Conservation (phyloP, 1,140 invertebrate genomes). For the Drosophila sulfurigaster region DNA sequence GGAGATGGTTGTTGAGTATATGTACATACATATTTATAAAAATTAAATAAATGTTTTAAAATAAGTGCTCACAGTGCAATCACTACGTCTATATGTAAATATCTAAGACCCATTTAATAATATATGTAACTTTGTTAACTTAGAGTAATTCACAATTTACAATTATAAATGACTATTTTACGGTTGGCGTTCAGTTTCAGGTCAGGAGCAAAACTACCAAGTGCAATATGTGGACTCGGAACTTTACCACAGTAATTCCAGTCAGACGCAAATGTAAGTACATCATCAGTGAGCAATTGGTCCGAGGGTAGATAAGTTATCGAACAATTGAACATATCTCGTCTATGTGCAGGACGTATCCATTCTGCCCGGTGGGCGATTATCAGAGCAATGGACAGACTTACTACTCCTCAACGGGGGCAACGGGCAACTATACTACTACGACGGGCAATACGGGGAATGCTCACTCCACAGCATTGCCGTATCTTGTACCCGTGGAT, state of each 20-base stretch:
- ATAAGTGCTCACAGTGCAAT: too few species aligned
- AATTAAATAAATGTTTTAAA: too few species aligned
- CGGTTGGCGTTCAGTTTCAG: slow-evolving; percentile 79
- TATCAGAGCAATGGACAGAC: slow-evolving; percentile 86
- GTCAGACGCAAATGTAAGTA: slow-evolving; percentile 89
- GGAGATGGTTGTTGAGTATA: too few species aligned
- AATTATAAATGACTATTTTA: background rate
- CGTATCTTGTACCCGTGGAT: slow-evolving; percentile 87
- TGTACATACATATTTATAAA: too few species aligned
- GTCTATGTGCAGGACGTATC: slow-evolving; percentile 89
- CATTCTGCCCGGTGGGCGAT: slow-evolving; percentile 93
- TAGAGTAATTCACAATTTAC: too few species aligned
- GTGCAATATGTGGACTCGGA: slow-evolving; percentile 90
- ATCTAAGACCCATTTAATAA: too few species aligned
- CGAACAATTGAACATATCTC: slow-evolving; percentile 26
- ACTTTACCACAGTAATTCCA: slow-evolving; percentile 86
- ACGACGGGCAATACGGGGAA: slow-evolving; percentile 82
- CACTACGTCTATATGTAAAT: too few species aligned
- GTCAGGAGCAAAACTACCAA: slow-evolving; percentile 87
- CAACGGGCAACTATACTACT: slow-evolving; percentile 86
- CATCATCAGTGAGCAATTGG: background rate
- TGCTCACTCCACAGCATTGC: slow-evolving; percentile 88
- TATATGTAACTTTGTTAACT: too few species aligned
- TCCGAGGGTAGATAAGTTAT: background rate
- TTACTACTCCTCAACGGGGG: slow-evolving; percentile 86